These are phyloP conservation scores for Escarpia spicata DNA, from an alignment of 2,888 invertebrate species.

Conservation along the genomic window DNA sequence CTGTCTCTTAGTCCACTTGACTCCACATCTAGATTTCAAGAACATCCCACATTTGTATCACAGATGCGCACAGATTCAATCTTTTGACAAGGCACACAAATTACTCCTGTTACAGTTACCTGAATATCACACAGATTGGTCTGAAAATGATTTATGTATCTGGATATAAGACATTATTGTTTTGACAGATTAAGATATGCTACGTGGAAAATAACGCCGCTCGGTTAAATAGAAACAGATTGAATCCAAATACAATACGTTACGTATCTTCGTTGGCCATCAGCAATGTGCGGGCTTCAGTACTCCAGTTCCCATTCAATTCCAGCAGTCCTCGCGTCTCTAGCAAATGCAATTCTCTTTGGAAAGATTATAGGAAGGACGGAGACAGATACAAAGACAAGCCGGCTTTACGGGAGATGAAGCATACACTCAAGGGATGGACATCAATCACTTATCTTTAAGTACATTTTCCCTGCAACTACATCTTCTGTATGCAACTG, in stretches of 20 bases:
- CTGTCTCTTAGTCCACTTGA: background rate
- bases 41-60: background rate
- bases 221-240: conserved; percentile 16
- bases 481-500: background rate
- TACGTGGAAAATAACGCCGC: background rate
- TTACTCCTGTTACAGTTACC: background rate
- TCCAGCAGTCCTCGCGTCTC: background rate
- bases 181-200: conserved; percentile 16
- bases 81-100: background rate
- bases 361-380: conserved; percentile 16
- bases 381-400: conserved; percentile 16
- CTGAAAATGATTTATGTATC: background rate
- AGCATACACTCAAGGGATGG: conserved; percentile 13
- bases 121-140: background rate
- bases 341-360: conserved; percentile 16
- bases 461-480: conserved; percentile 16
- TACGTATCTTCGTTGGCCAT: conserved; percentile 6
- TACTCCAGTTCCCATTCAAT: background rate
- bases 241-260: background rate
- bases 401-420: conserved; percentile 13
- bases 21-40: background rate
- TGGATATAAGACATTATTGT: background rate
- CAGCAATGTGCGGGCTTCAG: background rate
- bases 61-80: background rate
- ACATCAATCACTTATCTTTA: conserved; percentile 3